Conservation (phyloP, 2,888 invertebrate species). For the Sturmia bella region DNA sequence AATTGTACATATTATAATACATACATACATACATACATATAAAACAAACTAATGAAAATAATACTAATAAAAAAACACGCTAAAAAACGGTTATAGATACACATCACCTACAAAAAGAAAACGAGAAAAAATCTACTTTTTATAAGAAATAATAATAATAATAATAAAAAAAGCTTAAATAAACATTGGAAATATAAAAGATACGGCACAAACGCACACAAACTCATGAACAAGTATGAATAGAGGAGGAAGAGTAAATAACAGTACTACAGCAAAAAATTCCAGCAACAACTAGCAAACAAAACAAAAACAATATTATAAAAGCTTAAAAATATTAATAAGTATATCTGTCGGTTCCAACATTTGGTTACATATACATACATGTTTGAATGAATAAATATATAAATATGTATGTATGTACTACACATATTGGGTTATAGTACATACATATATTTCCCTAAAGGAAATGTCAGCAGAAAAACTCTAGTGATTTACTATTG, state of each 20-base stretch:
- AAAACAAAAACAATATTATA: conserved; percentile 30
- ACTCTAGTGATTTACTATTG: too few relatives aligned
- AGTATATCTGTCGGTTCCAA: background rate
- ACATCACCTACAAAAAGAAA: conserved; percentile 63
- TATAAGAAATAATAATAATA: conserved; percentile 40
- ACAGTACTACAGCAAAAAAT: conserved; percentile 34
- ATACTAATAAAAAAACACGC: conserved; percentile 1
- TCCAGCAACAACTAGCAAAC: conserved; percentile 22
- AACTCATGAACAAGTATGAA: background rate
- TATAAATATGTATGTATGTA: conserved; percentile 28
- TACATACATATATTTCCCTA: background rate
- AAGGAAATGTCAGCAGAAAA: too few relatives aligned
- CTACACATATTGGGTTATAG: too few relatives aligned
- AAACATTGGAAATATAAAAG: conserved; percentile 57
- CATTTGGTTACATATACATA: conserved; percentile 3
- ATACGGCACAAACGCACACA: background rate
- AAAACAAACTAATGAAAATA: background rate
- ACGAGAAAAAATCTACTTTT: conserved; percentile 38
- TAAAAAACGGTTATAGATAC: conserved; percentile 64
- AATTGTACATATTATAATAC: background rate
- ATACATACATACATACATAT: too few relatives aligned
- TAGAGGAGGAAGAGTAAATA: conserved; percentile 38
- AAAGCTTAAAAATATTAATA: conserved; percentile 52
- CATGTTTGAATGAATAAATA: conserved; percentile 18
- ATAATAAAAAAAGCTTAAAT: conserved; percentile 43